A percentile compares a stretch with the other conserved stretches of the same genome.
Conservation (phyloP, 2,797 vertebrate species). For the Leptoclinus maculatus region DNA sequence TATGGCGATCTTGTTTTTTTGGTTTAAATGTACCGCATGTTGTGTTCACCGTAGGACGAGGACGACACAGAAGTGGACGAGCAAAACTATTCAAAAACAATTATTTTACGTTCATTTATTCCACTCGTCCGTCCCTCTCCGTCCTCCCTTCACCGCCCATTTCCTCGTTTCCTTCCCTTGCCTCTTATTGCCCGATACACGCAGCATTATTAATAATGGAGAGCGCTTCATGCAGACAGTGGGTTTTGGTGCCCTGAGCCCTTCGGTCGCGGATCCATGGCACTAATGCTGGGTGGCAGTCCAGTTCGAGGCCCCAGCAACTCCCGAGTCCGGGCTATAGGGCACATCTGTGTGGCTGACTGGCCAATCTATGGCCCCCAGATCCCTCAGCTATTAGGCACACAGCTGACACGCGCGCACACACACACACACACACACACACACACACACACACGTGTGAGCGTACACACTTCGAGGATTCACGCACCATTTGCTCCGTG, state of each 20-base stretch:
- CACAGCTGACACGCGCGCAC: constrained; percentile 41
- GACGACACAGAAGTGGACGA: background rate
- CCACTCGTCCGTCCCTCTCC: background rate
- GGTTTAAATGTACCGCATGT: background rate
- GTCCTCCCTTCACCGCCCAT: background rate
- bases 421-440: background rate
- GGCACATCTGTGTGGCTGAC: constrained; percentile 69
- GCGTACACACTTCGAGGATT: constrained; percentile 39
- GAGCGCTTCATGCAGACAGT: constrained; percentile 72
- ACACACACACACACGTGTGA: background rate
- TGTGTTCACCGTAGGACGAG: background rate
- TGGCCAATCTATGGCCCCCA: constrained; percentile 53
- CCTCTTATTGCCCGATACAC: constrained; percentile 50
- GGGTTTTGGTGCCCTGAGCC: constrained; percentile 65
- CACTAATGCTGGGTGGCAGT: constrained; percentile 70
- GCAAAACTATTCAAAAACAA: background rate
- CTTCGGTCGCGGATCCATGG: constrained; percentile 68
- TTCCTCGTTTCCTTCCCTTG: background rate
- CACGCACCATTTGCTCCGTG: constrained; percentile 50
- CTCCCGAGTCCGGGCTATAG: constrained; percentile 46
- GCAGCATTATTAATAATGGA: constrained; percentile 80
- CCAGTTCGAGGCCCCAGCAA: constrained; percentile 39
- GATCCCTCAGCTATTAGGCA: constrained; percentile 57
- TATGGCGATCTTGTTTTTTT: constrained; percentile 29
- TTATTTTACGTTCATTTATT: background rate